Evolutionary conservation across 2,888 invertebrate species (phyloP), one percentile per base, ranked within the genome.

Genomic region (Podabrus alpinus): DNA sequence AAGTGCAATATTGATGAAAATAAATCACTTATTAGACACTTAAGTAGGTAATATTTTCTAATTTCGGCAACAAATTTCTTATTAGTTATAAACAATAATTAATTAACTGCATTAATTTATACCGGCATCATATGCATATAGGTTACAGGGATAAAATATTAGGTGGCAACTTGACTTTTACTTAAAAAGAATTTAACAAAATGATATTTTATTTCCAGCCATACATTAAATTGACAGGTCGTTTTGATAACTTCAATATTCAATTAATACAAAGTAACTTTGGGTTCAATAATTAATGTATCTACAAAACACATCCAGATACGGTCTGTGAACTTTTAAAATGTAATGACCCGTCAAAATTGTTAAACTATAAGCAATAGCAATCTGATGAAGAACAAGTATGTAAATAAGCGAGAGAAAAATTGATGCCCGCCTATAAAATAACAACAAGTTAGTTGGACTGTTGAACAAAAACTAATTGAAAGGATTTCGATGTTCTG

Each of bases 401-500:
- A 81, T 83, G 81, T 80, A 83, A 82, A 82, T 81, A 77, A 80
- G 78, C 73, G 72, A 71, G 78, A 78, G 45, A 77, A 74, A 78
- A 79, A 79, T 79, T 74, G 79, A 77, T 78, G 79, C 77, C 77
- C 78, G 78, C 17, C 78, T 74, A 78, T 80, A 80, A 82, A 80
- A 78, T 79, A 77, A 77, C 74, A 77, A 76, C 72, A 62, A 77
- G 77, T 78, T 74, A 77, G 76, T 45, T 45, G 45, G 45, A 19
- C 62, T 17, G 62, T 81, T 75, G 76, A 79, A 80, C 80, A 79
- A 80, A 79, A 75, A 79, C 80, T 82, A 82, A 83, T 82, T 81
- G 82, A 81, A 82, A 82, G 81, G 81, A 78, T 81, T 81, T 80
- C 79, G 80, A 79, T 81, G 81, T 82, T 72, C 68, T 66, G 72